Percentiles rank a stretch among this genome's conserved stretches.
Conservation (phyloP, 1,140 invertebrate genomes). For the Metaphire vulgaris region DNA sequence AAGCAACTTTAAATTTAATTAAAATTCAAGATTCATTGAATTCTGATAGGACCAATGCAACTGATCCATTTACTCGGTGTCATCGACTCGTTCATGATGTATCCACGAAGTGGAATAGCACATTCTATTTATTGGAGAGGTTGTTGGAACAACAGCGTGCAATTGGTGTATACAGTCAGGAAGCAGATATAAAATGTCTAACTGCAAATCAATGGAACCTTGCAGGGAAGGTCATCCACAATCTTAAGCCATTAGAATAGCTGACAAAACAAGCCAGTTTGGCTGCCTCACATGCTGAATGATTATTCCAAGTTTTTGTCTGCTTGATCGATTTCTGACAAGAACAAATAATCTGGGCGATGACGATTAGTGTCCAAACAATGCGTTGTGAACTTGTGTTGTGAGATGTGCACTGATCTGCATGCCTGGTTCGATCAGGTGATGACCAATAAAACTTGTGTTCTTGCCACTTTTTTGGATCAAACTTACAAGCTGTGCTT, state of each 20-base stretch:
- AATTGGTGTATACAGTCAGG: neutral
- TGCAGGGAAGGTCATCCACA: neutral
- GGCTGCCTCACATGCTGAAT: no score
- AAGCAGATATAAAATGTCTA: neutral
- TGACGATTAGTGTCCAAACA: no score
- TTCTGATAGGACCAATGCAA: neutral
- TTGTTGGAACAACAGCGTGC: slow-evolving; percentile 30
- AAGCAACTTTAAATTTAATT: neutral
- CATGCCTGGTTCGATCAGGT: no score
- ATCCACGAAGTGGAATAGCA: slow-evolving; percentile 32
- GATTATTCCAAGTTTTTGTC: no score
- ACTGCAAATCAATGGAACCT: slow-evolving; percentile 3
- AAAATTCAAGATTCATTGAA: no score
- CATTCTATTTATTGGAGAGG: slow-evolving; percentile 32
- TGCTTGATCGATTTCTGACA: no score
- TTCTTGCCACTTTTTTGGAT: no score
- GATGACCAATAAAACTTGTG: no score
- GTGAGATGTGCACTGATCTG: no score
- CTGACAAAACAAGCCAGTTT: neutral
- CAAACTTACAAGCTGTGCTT: no score
- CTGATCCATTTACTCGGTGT: neutral
- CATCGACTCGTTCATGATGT: slow-evolving; percentile 32
- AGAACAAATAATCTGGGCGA: no score
- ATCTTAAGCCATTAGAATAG: neutral
- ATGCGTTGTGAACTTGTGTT: no score